Evolutionary conservation across 1,140 invertebrate genomes (phyloP), one percentile per base, ranked within the genome.

Genomic region (Protaetia brevitarsis): DNA sequence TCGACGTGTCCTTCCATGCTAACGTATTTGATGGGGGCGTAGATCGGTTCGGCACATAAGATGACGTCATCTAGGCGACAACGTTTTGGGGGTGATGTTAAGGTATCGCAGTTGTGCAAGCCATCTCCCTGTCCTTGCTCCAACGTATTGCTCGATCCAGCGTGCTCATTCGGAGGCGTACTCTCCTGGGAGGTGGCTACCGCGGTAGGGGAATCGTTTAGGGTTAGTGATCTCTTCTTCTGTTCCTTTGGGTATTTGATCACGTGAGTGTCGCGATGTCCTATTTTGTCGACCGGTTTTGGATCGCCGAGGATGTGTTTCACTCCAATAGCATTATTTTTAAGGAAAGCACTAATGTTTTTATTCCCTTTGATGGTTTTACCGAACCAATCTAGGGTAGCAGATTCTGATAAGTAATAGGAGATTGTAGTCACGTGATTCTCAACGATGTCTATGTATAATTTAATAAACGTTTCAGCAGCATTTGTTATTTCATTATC

Each of bases 331-430:
- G 73, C 37, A 13, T 73, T 67, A 3, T 65, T 67, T 63, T 73
- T 77, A 3, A 77, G 60, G 66, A 75, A 77, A 7, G 63, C 27
- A 0, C 56, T 7, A n/a, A 81, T 76, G 69, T 83, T 82, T 69
- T 82, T 82, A 65, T 80, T 79, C 0, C 77, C 80, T 74, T 79
- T 84, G 2, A 85, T 77, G 28, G 82, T 84, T 57, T 80, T 74
- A 0, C 83, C 84, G 75, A 85, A 86, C 82, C 83, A 85, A 71
- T 85, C 81, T 2, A 85, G 71, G 10, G 79, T 76, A 3, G 80
- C 79, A 71, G 83, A 78, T 68, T 84, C 82, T 19, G 82, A 77
- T 62, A 85, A 69, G 73, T 84, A 84, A 68, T 72, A 76, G 34
- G 65, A 62, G 8, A 76, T 60, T 6, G 63, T 68, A n/a, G 73